phyloP scores from a whole-genome alignment of 2,888 invertebrate species.

The Eubasilissa splendida region DNA sequence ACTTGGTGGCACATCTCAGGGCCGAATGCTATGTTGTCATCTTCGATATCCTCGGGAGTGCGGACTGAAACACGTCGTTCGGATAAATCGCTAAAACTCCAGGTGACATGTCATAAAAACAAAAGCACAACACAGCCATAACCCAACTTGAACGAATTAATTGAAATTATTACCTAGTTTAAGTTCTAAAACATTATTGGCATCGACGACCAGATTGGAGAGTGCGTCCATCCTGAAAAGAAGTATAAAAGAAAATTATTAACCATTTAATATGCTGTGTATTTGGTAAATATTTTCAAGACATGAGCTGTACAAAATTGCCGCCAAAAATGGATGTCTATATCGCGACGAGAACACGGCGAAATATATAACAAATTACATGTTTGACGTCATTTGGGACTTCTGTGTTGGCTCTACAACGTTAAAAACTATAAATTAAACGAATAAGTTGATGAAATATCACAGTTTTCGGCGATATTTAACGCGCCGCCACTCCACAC shows the following conservation, averaged over 20 bases:
- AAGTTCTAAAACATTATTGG: slow-evolving; percentile 73
- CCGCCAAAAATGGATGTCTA: slow-evolving; percentile 47
- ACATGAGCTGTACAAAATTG: slow-evolving; percentile 38
- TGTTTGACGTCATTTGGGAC: slow-evolving; percentile 9
- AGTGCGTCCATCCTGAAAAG: slow-evolving; percentile 68
- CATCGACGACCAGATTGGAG: slow-evolving; percentile 72
- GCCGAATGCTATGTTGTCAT: slow-evolving; percentile 77
- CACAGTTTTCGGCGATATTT: background rate
- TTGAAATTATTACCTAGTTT: slow-evolving; percentile 67
- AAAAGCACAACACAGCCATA: background rate
- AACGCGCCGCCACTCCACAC: background rate
- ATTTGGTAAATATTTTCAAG: slow-evolving; percentile 6
- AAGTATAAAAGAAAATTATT: background rate
- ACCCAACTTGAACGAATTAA: background rate
- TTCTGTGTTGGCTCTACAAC: background rate
- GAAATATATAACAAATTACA: slow-evolving; percentile 6
- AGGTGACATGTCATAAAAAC: background rate
- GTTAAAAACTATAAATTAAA: slow-evolving; percentile 13
- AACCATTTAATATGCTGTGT: background rate
- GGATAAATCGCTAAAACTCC: background rate
- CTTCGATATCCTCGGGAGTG: slow-evolving; percentile 76
- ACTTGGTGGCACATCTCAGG: slow-evolving; percentile 96
- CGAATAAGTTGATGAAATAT: background rate
- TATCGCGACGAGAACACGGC: background rate
- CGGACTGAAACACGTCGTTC: slow-evolving; percentile 69